A percentile compares a stretch with the other conserved stretches of the same genome.
phyloP scores from a whole-genome alignment of 2,797 vertebrate species.

The Pangasius macronema region DNA sequence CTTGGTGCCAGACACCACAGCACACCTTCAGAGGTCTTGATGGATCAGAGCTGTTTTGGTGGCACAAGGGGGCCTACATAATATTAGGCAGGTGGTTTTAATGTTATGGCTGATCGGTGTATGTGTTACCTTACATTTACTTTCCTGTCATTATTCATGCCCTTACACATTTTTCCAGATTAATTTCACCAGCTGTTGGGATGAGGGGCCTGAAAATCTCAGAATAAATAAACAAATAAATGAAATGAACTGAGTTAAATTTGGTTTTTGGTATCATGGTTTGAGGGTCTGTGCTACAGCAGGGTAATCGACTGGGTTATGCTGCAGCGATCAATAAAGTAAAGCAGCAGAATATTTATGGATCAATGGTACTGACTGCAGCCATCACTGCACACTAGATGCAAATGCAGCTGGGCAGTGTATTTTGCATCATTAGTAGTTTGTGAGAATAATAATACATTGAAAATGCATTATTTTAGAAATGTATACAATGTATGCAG shows the following conservation, averaged over 20 bases:
- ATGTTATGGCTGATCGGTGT: no score
- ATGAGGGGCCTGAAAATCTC: not conserved
- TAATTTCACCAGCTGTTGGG: not conserved
- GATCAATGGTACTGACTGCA: conserved; percentile 55
- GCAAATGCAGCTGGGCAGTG: conserved; percentile 55
- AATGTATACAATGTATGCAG: not conserved
- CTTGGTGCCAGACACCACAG: no score
- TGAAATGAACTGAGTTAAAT: not conserved
- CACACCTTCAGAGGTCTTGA: no score
- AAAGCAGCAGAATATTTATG: conserved; percentile 59
- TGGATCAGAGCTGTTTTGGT: no score
- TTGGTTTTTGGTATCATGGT: conserved; percentile 41
- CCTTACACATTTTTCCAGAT: not conserved
- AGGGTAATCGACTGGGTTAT: conserved; percentile 68
- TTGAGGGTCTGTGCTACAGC: conserved; percentile 66
- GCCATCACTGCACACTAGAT: conserved; percentile 26
- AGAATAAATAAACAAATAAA: not conserved
- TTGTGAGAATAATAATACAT: not conserved
- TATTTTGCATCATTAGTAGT: not conserved
- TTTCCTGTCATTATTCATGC: conserved; percentile 3
- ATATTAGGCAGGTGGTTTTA: no score
- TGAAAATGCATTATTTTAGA: not conserved
- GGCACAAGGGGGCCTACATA: no score
- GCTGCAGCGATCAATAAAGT: conserved; percentile 68
- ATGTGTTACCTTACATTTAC: not conserved